Conservation (phyloP, 2,113 vertebrate genomes). For the Aplodontia rufa region DNA sequence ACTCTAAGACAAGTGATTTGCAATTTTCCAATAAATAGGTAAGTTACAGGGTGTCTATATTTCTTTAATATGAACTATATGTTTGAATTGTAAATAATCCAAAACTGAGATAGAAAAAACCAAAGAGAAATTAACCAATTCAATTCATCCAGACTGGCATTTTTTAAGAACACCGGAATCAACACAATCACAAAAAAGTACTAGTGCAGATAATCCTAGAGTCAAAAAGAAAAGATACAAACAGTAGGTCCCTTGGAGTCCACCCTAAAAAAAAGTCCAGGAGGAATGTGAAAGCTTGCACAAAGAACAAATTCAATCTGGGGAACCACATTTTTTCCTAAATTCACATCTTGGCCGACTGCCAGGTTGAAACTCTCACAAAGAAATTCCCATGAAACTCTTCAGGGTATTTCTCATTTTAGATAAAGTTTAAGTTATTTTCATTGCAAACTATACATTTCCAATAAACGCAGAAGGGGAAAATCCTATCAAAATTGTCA, state of each 20-base stretch:
- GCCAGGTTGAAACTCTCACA: neutral
- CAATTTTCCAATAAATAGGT: constrained; percentile 11
- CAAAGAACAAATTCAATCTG: neutral
- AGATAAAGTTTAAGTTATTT: constrained; percentile 7
- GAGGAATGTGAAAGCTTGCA: constrained; percentile 19
- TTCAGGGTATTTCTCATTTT: constrained; percentile 16
- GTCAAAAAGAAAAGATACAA: neutral
- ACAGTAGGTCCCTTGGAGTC: neutral
- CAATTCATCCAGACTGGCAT: constrained; percentile 19
- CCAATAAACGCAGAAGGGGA: neutral
- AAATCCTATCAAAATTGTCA: neutral
- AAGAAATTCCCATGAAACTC: no score
- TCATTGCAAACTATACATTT: neutral
- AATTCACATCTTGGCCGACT: neutral
- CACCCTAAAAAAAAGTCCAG: neutral
- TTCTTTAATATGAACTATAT: neutral
- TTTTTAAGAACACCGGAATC: no score
- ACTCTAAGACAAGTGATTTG: neutral
- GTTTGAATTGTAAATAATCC: neutral
- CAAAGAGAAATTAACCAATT: constrained; percentile 36
- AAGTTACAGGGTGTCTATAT: neutral
- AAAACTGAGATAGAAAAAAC: neutral
- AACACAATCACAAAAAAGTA: neutral
- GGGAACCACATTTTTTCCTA: neutral
- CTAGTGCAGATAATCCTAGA: neutral